Base-by-base conservation (phyloP, 2,113 vertebrate species). In the Bos javanicus region DNA sequence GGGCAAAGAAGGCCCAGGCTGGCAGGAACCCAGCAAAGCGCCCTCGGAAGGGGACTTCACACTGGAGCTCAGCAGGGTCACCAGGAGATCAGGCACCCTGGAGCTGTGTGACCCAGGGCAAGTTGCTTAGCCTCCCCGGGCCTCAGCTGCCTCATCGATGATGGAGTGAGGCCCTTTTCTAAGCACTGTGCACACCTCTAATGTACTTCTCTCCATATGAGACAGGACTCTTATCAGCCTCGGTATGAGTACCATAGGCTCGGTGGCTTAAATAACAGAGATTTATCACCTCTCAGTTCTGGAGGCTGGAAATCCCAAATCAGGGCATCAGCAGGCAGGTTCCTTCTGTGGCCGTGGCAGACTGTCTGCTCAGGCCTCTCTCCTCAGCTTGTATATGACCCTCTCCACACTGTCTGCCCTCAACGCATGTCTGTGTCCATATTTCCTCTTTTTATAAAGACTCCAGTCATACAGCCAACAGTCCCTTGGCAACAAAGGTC, bases 41-140 rank as follows among this genome's bases (percentile, higher is more conserved):
- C 15, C 9, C 59, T 90, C 3, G 1, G 85, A 6, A 74, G 52
- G n/a, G 7, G 86, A 4, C 28, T 3, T 13, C n/a, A 1, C 30
- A 33, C 1, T 6, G n/a, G 28, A 52, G 28, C 25, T 21, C 9
- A 7, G 33, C 0, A 16, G 57, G 2, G 28, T 80, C 3, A 0
- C 25, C 23, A 6, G 19, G 57, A 81, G 23, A 0, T 1, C 2
- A 62, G 17, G 14, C 25, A 28, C 30, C 28, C 74, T 4, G 48
- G 80, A n/a, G 57, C 39, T 80, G 33, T 60, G 80, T 81, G 80
- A 60, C 9, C 43, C 85, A 16, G 4, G 33, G 50, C 33, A 89
- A 25, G 16, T 17, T 6, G 43, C 57, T 81, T 25, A 7, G n/a
- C 57, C 50, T 93, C 90, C 50, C 80, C 71, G 64, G 50, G 59